Base-by-base conservation (phyloP, 2,797 vertebrate genomes). In the Pyrrhura leucotis region DNA sequence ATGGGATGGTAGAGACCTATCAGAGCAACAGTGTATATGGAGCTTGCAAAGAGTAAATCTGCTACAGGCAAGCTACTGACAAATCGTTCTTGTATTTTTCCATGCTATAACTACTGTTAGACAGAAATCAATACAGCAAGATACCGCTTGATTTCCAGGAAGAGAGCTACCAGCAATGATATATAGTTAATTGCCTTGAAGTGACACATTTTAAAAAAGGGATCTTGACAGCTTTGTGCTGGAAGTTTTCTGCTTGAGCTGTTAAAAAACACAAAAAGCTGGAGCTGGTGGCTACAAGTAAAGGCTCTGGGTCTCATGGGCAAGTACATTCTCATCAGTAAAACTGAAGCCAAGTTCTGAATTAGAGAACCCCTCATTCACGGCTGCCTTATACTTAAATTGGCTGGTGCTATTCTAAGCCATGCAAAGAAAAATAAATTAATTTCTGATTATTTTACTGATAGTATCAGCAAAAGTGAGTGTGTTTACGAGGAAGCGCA, bases 61-160 rank as follows among this genome's bases (percentile, higher is more conserved):
- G 21, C 42, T 79, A 25, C 25, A 25, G 25, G 22, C 59, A 62
- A 76, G 51, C 28, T 85, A 23, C 72, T 67, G 48, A 63, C 22
- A 90, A 85, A 75, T 58, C 29, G 4, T 72, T 90, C 37, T n/a
- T 67, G 29, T 83, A 72, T 80, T 89, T 91, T 91, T 86, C 40
- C 14, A 9, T 2, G 3, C 39, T 68, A 3, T 89, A 47, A 13
- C 21, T 61, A 28, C 22, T 59, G 39, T 54, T 77, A 54, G 73
- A 54, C 11, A 45, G 69, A 78, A 90, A 91, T 93, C 69, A 81
- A 76, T 91, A 65, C 16, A 26, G 12, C 47, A 44, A 91, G 45
- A 42, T 77, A 71, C 33, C 14, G 33, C 44, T 80, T 81, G 83
- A 75, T 84, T 94, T 72, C 66, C 89, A 75, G 93, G 89, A 95